Evolutionary conservation across 2,797 vertebrate species (phyloP), one percentile per base, ranked within the genome.

Genomic region (Hoplostethus mediterraneus): DNA sequence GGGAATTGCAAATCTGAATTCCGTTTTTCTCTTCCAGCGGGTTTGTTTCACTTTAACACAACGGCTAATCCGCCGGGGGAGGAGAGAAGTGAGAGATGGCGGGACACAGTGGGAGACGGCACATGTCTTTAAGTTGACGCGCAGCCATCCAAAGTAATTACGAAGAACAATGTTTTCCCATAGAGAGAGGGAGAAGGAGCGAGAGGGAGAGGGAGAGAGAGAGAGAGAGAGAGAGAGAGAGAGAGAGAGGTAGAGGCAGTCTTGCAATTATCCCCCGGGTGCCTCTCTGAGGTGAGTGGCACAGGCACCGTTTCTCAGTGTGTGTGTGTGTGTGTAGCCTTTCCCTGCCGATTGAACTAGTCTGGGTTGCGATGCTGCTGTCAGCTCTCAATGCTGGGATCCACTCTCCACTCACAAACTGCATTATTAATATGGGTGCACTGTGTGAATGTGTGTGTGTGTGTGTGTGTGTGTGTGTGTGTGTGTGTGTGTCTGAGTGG

Each of bases 261-360:
- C 74, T 64, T 67, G 72, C 81, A 87, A 83, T 85, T 84, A 87
- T 83, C 64, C 67, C 77, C 47, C 2, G 11, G 74, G 53, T 68
- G 64, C 53, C 65, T 78, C 60, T 66, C 36, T 4, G n/a, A 57
- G 75, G 85, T 73, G 73, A 77, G 21, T 28, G 48, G 77, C 78
- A 53, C 56, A 33, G 65, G 55, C 36, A 49, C 38, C 57, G 13
- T 67, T 65, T 70, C 55, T 54, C 57, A 16, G 67, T 16, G 40
- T 44, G 21, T 10, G 45, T 47, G 57, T 31, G 48, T 5, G 51
- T 54, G 45, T 6, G 56, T 33, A 56, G 28, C 31, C 62, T 38
- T 72, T 76, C 44, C 21, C 57, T 14, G 38, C 30, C 28, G 59
- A 72, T 12, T 74, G 52, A 76, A 74, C 69, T 61, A 77, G 68